Conservation (phyloP, 2,113 vertebrate species). For the Apteryx owenii region DNA sequence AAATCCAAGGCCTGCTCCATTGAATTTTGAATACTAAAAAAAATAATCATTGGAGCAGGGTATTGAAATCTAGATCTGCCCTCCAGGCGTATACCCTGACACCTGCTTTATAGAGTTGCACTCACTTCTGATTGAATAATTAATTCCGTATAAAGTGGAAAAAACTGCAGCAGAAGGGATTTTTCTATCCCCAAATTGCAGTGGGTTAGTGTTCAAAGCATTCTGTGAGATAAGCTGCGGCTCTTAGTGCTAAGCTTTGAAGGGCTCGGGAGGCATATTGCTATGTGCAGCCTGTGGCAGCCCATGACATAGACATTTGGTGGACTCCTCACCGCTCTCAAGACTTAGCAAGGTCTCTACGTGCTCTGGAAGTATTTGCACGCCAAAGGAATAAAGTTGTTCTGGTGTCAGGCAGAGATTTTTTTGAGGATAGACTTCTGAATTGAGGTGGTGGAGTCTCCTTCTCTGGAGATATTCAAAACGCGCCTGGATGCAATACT, state of each 20-base stretch:
- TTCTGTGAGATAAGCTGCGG: background rate
- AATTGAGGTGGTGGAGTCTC: too few relatives aligned
- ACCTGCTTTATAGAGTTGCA: background rate
- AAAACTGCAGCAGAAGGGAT: too few relatives aligned
- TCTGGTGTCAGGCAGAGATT: background rate
- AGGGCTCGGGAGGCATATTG: background rate
- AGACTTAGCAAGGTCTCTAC: background rate
- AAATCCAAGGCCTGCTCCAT: background rate
- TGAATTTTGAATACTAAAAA: background rate
- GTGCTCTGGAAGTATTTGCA: background rate
- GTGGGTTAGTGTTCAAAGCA: background rate
- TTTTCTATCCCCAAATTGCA: background rate
- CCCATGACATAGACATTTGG: accelerated
- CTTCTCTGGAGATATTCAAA: too few relatives aligned
- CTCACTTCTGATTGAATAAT: background rate
- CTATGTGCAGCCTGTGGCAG: accelerated
- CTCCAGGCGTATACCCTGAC: background rate
- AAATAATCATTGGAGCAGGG: background rate
- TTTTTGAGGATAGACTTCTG: background rate
- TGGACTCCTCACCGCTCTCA: background rate
- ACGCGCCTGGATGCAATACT: too few relatives aligned
- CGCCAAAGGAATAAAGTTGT: background rate
- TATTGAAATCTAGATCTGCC: background rate
- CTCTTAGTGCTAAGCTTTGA: background rate
- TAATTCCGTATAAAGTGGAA: background rate